Conservation (phyloP, 2,113 vertebrate species). For the Clarias macrocephalus region DNA sequence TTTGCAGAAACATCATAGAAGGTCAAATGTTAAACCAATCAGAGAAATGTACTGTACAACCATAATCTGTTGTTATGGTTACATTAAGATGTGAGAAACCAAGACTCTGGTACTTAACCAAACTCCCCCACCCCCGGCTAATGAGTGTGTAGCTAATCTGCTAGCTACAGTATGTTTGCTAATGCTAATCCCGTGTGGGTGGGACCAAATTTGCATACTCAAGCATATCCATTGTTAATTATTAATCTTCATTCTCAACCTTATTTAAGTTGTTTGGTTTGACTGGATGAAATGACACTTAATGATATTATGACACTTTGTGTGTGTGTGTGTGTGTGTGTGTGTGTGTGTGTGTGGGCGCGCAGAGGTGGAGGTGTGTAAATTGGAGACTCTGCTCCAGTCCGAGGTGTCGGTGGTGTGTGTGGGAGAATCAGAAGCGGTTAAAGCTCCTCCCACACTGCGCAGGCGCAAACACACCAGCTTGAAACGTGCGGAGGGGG, state of each 20-base stretch:
- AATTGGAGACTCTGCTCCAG: constrained; percentile 81
- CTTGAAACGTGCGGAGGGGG: constrained; percentile 76
- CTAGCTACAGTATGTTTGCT: neutral
- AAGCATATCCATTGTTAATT: neutral
- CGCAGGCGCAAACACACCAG: constrained; percentile 82
- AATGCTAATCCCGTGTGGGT: neutral
- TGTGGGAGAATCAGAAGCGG: constrained; percentile 71
- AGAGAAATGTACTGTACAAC: neutral
- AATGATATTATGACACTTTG: neutral
- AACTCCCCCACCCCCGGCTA: too few species aligned
- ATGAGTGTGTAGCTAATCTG: neutral
- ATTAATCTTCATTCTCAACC: neutral
- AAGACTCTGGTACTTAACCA: neutral
- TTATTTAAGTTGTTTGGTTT: neutral
- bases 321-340: neutral
- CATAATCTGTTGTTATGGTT: neutral
- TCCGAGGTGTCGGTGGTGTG: constrained; percentile 79
- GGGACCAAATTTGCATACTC: neutral
- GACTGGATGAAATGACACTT: neutral
- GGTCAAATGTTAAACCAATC: neutral
- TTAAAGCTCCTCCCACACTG: constrained; percentile 71
- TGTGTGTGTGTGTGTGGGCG: neutral
- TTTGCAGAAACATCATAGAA: neutral
- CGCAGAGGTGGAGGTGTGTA: constrained; percentile 81
- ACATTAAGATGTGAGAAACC: neutral